A percentile compares a stretch with the other conserved stretches of the same genome.
Conservation (phyloP, 2,797 vertebrate genomes). For the Florisuga fusca region DNA sequence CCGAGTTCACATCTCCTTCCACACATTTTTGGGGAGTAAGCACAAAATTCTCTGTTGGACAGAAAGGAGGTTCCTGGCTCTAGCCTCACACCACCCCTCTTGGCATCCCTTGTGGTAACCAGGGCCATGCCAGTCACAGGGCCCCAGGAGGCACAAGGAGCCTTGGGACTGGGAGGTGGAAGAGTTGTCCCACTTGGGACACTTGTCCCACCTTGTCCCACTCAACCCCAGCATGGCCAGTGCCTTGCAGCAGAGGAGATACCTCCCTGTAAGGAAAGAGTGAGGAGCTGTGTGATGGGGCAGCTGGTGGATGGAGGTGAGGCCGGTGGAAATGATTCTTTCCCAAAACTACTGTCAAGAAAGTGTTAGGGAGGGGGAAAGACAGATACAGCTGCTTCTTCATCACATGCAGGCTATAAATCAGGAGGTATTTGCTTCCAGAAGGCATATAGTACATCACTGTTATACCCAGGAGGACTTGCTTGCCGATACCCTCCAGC, state of each 20-base stretch:
- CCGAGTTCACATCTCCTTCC: accelerated
- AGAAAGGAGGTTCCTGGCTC: accelerated
- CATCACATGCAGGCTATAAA: accelerated
- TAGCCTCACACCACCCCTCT: accelerated
- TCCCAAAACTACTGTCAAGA: background rate
- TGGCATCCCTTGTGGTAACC: background rate
- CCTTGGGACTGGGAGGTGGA: background rate
- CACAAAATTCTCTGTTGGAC: background rate
- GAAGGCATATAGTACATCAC: background rate
- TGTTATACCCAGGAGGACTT: no score
- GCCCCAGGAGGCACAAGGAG: accelerated
- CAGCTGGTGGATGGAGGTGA: background rate
- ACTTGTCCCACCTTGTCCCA: background rate
- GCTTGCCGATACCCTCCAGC: background rate
- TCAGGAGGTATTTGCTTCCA: background rate
- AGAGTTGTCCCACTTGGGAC: no score
- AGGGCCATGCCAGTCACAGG: background rate
- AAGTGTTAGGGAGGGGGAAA: background rate
- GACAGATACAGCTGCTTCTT: background rate
- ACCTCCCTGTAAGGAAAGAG: background rate
- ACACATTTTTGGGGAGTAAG: accelerated
- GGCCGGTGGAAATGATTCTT: background rate
- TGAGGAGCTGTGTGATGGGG: accelerated
- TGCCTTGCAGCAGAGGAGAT: background rate
- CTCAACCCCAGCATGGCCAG: accelerated